Percentiles rank a stretch among this genome's conserved stretches.
These are phyloP conservation scores for Oncorhynchus masou DNA, from an alignment of 2,113 vertebrate species.

Conservation along the genomic window DNA sequence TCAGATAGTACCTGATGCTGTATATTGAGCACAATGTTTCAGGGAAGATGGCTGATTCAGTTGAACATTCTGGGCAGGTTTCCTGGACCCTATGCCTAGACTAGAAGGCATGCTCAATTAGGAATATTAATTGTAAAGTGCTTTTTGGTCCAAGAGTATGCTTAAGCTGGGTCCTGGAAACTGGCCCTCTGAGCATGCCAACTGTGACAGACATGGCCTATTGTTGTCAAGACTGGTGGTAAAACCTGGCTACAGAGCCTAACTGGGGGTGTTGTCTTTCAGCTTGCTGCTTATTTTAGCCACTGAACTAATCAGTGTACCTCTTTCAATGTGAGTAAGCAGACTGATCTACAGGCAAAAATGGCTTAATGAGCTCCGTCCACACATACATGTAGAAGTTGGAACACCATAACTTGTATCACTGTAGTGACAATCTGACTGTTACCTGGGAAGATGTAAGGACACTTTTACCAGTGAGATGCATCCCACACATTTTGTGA, in stretches of 20 bases:
- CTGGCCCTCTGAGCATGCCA: neutral
- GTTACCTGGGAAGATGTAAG: neutral
- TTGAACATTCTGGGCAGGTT: too few species aligned
- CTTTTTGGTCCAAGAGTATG: too few species aligned
- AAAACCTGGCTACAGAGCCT: constrained; percentile 21
- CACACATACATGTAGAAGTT: neutral
- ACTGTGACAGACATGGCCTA: neutral
- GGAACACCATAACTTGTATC: neutral
- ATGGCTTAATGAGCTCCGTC: constrained; percentile 21
- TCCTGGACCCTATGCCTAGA: too few species aligned
- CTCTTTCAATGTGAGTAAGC: constrained; percentile 19
- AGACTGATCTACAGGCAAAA: constrained; percentile 6
- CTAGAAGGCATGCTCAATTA: too few species aligned
- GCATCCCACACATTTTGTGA: neutral
- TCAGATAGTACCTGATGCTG: neutral
- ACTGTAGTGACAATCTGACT: neutral
- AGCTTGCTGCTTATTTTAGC: constrained; percentile 59
- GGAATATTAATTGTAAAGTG: too few species aligned
- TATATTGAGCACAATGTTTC: too few species aligned
- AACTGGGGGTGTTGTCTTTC: constrained; percentile 54
- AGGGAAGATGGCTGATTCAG: too few species aligned
- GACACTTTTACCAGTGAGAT: neutral
- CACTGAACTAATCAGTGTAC: constrained; percentile 32
- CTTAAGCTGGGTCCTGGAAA: too few species aligned
- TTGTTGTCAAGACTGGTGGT: neutral